Percentiles rank a stretch among this genome's conserved stretches.
phyloP scores from a whole-genome alignment of 1,140 invertebrate genomes.

The Lepidostoma basale region DNA sequence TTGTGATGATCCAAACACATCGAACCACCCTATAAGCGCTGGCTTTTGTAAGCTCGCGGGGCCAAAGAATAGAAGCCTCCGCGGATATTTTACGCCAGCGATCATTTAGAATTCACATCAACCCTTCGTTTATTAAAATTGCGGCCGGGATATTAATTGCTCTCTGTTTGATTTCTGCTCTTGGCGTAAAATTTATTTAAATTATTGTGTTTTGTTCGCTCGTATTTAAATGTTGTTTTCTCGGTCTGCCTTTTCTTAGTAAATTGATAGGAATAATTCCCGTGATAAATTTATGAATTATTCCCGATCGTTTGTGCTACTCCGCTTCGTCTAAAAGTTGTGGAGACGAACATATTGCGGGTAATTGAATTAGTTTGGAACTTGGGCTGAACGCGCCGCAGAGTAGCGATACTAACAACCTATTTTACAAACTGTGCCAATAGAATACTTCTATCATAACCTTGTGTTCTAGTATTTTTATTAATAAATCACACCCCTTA shows the following conservation, averaged over 20 bases:
- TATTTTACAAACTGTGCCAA: too few relatives aligned
- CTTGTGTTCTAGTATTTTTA: too few relatives aligned
- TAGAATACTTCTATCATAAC: too few relatives aligned
- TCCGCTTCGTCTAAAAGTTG: too few relatives aligned
- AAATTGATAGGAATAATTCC: neutral
- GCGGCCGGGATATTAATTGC: constrained; percentile 42
- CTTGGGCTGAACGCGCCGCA: too few relatives aligned
- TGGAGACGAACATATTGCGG: too few relatives aligned
- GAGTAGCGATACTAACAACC: too few relatives aligned
- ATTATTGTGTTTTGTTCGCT: constrained; percentile 33
- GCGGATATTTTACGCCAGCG: constrained; percentile 11
- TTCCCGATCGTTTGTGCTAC: too few relatives aligned
- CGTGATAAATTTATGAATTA: neutral
- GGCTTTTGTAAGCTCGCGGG: neutral
- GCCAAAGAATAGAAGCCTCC: neutral
- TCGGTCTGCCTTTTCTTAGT: constrained; percentile 9
- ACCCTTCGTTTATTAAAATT: constrained; percentile 43
- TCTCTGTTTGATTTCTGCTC: constrained; percentile 13
- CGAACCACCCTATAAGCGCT: neutral
- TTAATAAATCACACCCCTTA: too few relatives aligned
- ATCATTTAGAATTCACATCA: constrained; percentile 44
- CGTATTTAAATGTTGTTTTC: neutral
- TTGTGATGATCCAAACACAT: constrained; percentile 39
- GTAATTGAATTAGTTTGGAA: too few relatives aligned
- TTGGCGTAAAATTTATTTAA: constrained; percentile 29